Evolutionary conservation across 2,888 invertebrate species (phyloP).

Genomic region (Dolichopus griseipennis): DNA sequence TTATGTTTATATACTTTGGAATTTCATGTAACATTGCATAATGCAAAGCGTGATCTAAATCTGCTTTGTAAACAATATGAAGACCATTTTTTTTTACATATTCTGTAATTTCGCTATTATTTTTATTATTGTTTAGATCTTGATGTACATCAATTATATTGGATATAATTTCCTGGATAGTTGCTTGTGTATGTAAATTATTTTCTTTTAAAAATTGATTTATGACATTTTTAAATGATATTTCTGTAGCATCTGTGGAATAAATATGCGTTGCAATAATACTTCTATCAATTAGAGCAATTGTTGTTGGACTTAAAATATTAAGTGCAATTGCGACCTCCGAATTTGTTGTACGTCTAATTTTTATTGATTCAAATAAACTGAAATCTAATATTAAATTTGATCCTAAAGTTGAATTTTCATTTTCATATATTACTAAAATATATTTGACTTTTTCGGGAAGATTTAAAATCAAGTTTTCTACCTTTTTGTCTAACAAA

Average conservation of each 20-base stretch:
- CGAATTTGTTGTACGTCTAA: conserved; percentile 47
- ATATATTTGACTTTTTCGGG: conserved; percentile 48
- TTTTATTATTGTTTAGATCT: conserved; percentile 11
- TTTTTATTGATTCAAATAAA: conserved; percentile 48
- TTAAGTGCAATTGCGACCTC: conserved; percentile 31
- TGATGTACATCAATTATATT: not conserved
- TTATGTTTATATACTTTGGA: conserved; percentile 57
- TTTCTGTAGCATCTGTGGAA: conserved; percentile 31
- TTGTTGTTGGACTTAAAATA: conserved; percentile 25
- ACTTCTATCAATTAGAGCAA: conserved; percentile 28
- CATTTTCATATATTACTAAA: conserved; percentile 58
- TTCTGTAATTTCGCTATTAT: conserved; percentile 23
- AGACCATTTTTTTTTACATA: conserved; percentile 33
- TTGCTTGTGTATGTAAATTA: conserved; percentile 26
- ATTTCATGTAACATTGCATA: conserved; percentile 80
- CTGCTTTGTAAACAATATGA: conserved; percentile 68
- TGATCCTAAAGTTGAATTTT: conserved; percentile 46
- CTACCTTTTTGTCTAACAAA: conserved; percentile 43
- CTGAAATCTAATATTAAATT: conserved; percentile 50
- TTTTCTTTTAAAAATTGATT: conserved; percentile 24
- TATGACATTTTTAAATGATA: conserved; percentile 26
- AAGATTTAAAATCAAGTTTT: conserved; percentile 48
- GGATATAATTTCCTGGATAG: conserved; percentile 10
- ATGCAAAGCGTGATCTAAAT: conserved; percentile 78
- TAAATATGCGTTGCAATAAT: conserved; percentile 27